Conservation (phyloP, 1,140 invertebrate species). For the Euwallacea fornicatus region DNA sequence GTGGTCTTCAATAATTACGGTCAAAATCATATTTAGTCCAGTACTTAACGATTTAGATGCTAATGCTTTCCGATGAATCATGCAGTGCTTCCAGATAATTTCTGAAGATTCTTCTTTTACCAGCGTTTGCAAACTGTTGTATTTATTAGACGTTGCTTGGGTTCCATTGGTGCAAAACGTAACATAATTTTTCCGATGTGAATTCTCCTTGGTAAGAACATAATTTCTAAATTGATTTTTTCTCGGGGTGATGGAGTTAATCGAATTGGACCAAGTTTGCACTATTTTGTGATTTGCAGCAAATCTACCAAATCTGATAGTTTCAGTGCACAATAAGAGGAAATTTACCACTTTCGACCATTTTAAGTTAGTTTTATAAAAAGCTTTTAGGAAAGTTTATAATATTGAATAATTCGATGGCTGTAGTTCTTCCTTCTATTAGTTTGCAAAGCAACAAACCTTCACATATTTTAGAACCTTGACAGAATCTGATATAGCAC, state of each 20-base stretch:
- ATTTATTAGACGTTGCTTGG: slow-evolving; percentile 40
- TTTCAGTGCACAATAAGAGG: too few species aligned
- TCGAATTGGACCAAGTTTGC: too few species aligned
- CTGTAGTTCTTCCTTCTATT: slow-evolving; percentile 28
- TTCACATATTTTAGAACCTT: slow-evolving; percentile 35
- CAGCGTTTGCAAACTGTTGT: neutral
- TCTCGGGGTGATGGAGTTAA: too few species aligned
- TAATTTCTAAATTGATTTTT: too few species aligned
- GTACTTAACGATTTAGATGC: too few species aligned
- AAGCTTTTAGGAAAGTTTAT: too few species aligned
- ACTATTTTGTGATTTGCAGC: too few species aligned
- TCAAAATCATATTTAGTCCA: too few species aligned
- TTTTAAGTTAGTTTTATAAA: too few species aligned
- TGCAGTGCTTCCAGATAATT: slow-evolving; percentile 38
- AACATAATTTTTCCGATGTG: slow-evolving; percentile 43
- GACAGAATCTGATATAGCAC: slow-evolving; percentile 33
- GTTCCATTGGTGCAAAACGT: slow-evolving; percentile 52
- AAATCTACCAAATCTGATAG: too few species aligned
- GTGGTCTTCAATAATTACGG: too few species aligned
- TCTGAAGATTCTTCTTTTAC: slow-evolving; percentile 44
- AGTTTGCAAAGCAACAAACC: slow-evolving; percentile 23
- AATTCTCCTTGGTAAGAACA: slow-evolving; percentile 34
- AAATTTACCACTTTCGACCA: too few species aligned
- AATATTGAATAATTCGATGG: slow-evolving; percentile 42
- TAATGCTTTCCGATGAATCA: slow-evolving; percentile 6